Evolutionary conservation across 2,888 invertebrate species (phyloP), one percentile per base, ranked within the genome.

Genomic region (Conistra vaccinii): DNA sequence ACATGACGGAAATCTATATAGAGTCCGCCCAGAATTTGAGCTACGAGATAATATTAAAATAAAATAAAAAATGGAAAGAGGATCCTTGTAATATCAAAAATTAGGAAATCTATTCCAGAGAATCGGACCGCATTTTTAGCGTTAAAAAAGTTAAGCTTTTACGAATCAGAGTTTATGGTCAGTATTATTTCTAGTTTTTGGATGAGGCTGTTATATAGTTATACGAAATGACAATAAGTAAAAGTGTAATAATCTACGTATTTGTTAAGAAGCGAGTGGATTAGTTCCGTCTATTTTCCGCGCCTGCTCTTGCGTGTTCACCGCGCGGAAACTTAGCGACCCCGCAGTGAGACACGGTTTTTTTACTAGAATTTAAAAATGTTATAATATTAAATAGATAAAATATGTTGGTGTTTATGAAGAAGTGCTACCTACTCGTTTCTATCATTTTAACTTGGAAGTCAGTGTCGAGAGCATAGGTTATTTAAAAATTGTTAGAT

Each of bases 201-300:
- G 9, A 17, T n/a, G 10, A 14, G 23, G 32, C 9, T 39, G 39
- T 39, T 39, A 39, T 57, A 35, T 29, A 42, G 32, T 32, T 67
- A 77, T 20, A 60, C 12, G 23, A 63, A 14, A 51, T 66, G n/a
- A 45, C n/a, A 78, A 79, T 73, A 82, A 82, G 85, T 67, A 85
- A 85, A 85, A 77, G 73, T 74, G 39, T 63, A 45, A 66, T 60
- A 60, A 73, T 86, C 58, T 72, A 55, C 45, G 75, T 80, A 66
- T 78, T 84, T 83, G 70, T 69, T 75, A 71, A 69, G 72, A 71
- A 85, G 80, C 53, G 32, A 65, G 67, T 65, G 68, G 66, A 85
- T 84, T 86, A 79, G 85, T 86, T 86, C 71, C 83, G 77, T 74
- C 69, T 71, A 76, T 84, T 86, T 81, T 77, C 73, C 39, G 70